These are phyloP conservation scores for Endomychus coccineus DNA, from an alignment of 2,888 invertebrate species.

Conservation along the genomic window DNA sequence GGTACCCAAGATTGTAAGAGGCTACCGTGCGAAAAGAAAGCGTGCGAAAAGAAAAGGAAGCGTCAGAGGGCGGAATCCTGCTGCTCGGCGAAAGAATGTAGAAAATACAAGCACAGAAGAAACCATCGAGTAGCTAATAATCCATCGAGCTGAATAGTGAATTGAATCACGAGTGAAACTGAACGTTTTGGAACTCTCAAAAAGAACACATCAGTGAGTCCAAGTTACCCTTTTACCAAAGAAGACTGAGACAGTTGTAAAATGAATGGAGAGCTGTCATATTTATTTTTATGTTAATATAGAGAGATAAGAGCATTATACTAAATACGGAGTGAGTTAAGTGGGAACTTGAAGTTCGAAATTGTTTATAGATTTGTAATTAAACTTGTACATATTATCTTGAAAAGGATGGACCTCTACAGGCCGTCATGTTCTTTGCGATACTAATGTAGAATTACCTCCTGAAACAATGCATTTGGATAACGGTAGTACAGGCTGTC, in stretches of 20 bases:
- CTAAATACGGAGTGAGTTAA: too few relatives aligned
- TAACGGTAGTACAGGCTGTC: too few relatives aligned
- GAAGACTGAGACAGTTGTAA: constrained; percentile 48
- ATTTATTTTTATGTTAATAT: not conserved
- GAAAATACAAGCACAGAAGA: constrained; percentile 30
- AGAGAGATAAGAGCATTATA: not conserved
- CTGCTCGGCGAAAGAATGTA: constrained; percentile 38
- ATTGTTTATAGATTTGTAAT: too few relatives aligned
- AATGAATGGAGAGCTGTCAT: constrained; percentile 26
- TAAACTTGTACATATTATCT: too few relatives aligned
- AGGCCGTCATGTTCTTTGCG: too few relatives aligned
- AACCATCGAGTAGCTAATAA: constrained; percentile 18
- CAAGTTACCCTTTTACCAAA: constrained; percentile 52
- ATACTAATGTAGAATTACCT: too few relatives aligned
- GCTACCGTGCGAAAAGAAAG: constrained; percentile 68
- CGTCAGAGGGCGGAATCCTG: constrained; percentile 45
- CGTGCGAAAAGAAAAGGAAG: constrained; percentile 52
- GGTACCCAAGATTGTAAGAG: constrained; percentile 73
- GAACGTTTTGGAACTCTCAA: not conserved
- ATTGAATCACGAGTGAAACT: not conserved
- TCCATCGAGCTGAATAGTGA: constrained; percentile 15
- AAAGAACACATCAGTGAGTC: constrained; percentile 29
- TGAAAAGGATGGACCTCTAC: too few relatives aligned
- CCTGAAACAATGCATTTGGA: too few relatives aligned
- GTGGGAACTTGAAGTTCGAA: too few relatives aligned